Evolutionary conservation across 2,888 invertebrate genomes (phyloP).

Genomic region (Carpatolechia fugitivella): DNA sequence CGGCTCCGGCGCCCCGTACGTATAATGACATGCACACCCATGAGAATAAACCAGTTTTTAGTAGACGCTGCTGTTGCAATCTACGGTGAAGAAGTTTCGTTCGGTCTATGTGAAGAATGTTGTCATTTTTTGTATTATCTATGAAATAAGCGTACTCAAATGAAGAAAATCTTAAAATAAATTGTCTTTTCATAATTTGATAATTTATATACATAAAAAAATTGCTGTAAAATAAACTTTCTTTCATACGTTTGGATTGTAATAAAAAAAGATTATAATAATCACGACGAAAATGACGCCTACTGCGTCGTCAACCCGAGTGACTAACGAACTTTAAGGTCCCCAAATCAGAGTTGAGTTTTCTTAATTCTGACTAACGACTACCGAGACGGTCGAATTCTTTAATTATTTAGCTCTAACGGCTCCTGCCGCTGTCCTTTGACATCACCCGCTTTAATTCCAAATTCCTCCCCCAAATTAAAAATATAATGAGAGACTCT

Average conservation of each 20-base stretch:
- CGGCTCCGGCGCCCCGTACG: constrained; percentile 41
- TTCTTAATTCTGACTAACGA: constrained; percentile 71
- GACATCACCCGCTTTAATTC: constrained; percentile 34
- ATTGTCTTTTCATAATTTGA: neutral
- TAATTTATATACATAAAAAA: too few species aligned
- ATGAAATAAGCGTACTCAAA: neutral
- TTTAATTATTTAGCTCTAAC: constrained; percentile 79
- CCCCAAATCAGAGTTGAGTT: constrained; percentile 52
- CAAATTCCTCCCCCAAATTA: constrained; percentile 77
- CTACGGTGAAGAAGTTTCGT: neutral
- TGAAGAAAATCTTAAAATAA: neutral
- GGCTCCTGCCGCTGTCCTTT: constrained; percentile 47
- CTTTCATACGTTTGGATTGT: too few species aligned
- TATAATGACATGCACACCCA: constrained; percentile 62
- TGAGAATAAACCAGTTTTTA: constrained; percentile 51
- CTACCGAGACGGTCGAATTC: constrained; percentile 72
- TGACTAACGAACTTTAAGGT: constrained; percentile 32
- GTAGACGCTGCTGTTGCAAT: constrained; percentile 23
- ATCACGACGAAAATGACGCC: too few species aligned
- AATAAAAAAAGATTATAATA: too few species aligned
- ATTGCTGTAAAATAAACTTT: too few species aligned
- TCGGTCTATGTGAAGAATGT: neutral
- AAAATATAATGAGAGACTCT: constrained; percentile 77
- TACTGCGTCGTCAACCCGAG: neutral
- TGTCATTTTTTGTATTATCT: neutral